These are phyloP conservation scores for Saccostrea glomerata DNA, from an alignment of 1,140 invertebrate genomes.

Conservation along the genomic window DNA sequence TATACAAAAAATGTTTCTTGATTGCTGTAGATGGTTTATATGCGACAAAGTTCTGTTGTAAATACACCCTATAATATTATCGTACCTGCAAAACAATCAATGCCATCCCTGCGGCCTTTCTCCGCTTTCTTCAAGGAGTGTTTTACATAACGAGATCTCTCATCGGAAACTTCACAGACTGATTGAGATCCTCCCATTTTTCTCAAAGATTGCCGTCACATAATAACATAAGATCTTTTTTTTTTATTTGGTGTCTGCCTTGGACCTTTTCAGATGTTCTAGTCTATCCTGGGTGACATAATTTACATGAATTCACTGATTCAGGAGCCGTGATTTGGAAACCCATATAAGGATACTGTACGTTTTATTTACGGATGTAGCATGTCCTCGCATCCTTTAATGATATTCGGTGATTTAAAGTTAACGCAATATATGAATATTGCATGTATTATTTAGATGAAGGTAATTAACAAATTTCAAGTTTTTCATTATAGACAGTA, in stretches of 20 bases:
- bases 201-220: not conserved
- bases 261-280: too few relatives aligned
- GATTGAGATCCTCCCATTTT: slow-evolving; percentile 2
- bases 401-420: not conserved
- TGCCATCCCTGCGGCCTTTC: not conserved
- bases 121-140: not conserved
- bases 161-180: not conserved
- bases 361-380: not conserved
- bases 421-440: not conserved
- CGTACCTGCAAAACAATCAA: not conserved
- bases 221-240: too few relatives aligned
- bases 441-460: not conserved
- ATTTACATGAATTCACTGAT: too few relatives aligned
- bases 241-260: too few relatives aligned
- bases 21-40: too few relatives aligned
- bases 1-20: too few relatives aligned
- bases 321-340: too few relatives aligned
- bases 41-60: too few relatives aligned
- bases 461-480: not conserved
- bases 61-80: too few relatives aligned
- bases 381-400: not conserved
- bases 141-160: not conserved
- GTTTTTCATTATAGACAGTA: not conserved
- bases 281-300: too few relatives aligned
- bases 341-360: too few relatives aligned